Base-by-base conservation (phyloP, 2,888 invertebrate genomes). In the Aleiodes alternator region DNA sequence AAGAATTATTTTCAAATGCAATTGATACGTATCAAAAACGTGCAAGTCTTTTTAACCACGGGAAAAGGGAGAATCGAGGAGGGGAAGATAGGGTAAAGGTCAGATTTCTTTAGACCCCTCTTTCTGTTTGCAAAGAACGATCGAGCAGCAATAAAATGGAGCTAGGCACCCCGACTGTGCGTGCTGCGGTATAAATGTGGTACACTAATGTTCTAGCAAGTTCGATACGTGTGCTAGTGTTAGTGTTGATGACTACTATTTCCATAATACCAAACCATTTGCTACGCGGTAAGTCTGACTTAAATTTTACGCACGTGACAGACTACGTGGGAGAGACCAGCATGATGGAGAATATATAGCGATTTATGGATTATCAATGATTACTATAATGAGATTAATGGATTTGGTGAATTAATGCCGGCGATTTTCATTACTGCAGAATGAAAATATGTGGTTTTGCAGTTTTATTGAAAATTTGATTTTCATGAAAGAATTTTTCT, bases 71-170 rank as follows among this genome's bases (percentile, higher is more conserved):
- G 55, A 55, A 8, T 55, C 8, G 14, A 55, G 16, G 55, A 9
- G 55, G 55, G 55, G 55, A 16, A 3, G 55, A 16, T n/a, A 16
- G 55, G 55, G 64, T 43, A 43, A 43, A 23, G 43, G 51, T 73
- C 57, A 29, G 56, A 51, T 53, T 14, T 55, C 61, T 16, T 11
- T 12, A 29, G 59, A 9, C 34, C 56, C 71, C 59, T 57, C 38
- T 61, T 80, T 79, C 79, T 76, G 71, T 72, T 69, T 59, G 43
- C 53, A 43, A 31, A 61, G 74, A 50, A 69, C 69, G 77, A 78
- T 78, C 75, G 69, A 80, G 79, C 77, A 68, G 78, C 79, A 80
- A 84, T 84, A 82, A 84, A 84, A 80, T 79, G 69, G 59, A 48
- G 73, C 75, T 59, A 56, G 75, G n/a, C 14, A 8, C 38, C 61